A percentile compares a stretch with the other conserved stretches of the same genome.
Evolutionary conservation across 2,888 invertebrate genomes (phyloP).

Genomic region (Philhelius pedissequus): DNA sequence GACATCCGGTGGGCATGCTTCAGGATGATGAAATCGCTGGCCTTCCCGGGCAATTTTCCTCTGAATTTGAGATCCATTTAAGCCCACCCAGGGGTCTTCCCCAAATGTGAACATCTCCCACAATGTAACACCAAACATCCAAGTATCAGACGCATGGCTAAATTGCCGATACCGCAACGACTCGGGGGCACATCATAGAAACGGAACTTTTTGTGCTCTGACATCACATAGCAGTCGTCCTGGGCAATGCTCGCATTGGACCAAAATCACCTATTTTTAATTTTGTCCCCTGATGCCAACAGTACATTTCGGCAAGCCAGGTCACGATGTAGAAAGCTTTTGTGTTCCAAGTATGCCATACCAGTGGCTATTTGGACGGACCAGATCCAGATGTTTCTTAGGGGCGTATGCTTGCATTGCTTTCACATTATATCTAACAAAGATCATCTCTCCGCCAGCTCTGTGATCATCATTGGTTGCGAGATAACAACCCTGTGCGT

Average conservation of each 20-base stretch:
- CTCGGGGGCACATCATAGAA: conserved; percentile 99
- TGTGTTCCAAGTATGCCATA: no score
- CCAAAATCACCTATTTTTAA: no score
- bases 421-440: conserved; percentile 92
- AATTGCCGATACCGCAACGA: conserved; percentile 95
- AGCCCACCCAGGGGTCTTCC: conserved; percentile 89
- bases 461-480: conserved; percentile 99
- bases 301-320: no score
- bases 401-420: conserved; percentile 89
- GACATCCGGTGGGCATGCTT: conserved; percentile 92
- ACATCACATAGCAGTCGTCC: conserved; percentile 98
- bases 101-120: no score
- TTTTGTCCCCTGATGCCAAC: no score
- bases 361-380: conserved; percentile 97
- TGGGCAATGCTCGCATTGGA: no score
- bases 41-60: conserved; percentile 95
- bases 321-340: no score
- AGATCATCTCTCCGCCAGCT: conserved; percentile 93
- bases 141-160: conserved; percentile 96
- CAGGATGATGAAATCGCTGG: conserved; percentile 91
- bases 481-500: no score
- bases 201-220: conserved; percentile 98
- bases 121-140: conserved; percentile 99
- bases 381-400: conserved; percentile 91
- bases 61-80: conserved; percentile 95